Conservation (phyloP, 2,113 vertebrate genomes). For the Engystomops pustulosus region DNA sequence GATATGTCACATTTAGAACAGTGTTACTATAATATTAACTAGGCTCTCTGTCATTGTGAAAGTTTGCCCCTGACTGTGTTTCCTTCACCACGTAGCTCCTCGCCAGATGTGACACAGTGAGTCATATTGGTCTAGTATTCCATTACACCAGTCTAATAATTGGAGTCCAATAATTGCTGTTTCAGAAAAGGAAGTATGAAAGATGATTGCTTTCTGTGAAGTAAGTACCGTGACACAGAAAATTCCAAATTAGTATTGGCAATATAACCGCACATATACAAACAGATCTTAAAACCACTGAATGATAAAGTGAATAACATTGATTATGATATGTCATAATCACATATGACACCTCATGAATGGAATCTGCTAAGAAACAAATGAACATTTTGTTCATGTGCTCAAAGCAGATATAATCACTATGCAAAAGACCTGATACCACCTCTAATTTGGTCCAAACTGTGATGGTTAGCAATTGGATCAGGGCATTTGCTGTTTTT, state of each 20-base stretch:
- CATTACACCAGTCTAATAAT: constrained; percentile 49
- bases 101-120: constrained; percentile 57
- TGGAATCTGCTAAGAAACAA: too few species aligned
- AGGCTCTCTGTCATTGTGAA: constrained; percentile 45
- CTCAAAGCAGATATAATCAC: too few species aligned
- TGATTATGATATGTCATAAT: too few species aligned
- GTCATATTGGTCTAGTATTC: constrained; percentile 51
- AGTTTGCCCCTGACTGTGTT: constrained; percentile 43
- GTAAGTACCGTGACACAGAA: background rate
- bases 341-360: too few species aligned
- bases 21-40: constrained; percentile 52
- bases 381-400: too few species aligned
- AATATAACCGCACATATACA: background rate
- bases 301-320: too few species aligned
- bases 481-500: too few species aligned
- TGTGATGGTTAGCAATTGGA: too few species aligned
- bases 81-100: constrained; percentile 13
- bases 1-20: constrained; percentile 57
- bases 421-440: too few species aligned
- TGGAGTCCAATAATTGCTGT: constrained; percentile 42
- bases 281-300: too few species aligned
- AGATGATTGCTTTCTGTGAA: background rate
- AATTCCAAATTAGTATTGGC: background rate
- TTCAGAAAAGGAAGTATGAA: constrained; percentile 13
- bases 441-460: too few species aligned